These are phyloP conservation scores for Seira ritae DNA, from an alignment of 2,888 invertebrate species.

Conservation along the genomic window DNA sequence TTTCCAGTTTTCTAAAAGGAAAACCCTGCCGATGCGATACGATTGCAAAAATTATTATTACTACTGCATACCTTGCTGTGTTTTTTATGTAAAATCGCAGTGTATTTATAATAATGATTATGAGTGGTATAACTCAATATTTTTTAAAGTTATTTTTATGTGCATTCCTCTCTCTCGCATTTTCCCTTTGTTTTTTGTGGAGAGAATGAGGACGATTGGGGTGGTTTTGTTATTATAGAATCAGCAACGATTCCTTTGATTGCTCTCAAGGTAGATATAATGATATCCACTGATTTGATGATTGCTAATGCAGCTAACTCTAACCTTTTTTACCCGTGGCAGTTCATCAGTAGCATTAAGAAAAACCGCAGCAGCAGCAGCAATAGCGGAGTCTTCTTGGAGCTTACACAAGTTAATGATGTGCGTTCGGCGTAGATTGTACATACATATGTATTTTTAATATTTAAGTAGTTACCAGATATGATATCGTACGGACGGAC, in stretches of 20 bases:
- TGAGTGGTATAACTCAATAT: slow-evolving; percentile 32
- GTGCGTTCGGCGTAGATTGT: background rate
- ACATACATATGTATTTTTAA: slow-evolving; percentile 3
- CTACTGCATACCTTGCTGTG: too few relatives aligned
- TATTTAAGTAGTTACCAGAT: slow-evolving; percentile 1
- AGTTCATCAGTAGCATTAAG: slow-evolving; percentile 51
- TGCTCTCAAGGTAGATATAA: background rate
- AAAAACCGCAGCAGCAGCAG: background rate
- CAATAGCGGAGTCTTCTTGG: too few relatives aligned
- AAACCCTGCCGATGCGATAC: too few relatives aligned
- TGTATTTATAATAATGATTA: background rate
- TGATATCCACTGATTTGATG: slow-evolving; percentile 5
- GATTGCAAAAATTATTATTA: too few relatives aligned
- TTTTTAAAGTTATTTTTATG: slow-evolving; percentile 24
- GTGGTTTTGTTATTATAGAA: slow-evolving; percentile 41
- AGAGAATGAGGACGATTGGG: slow-evolving; percentile 8
- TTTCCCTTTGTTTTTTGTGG: background rate
- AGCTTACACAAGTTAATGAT: background rate
- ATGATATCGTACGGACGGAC: too few relatives aligned
- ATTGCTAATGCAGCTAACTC: slow-evolving; percentile 8
- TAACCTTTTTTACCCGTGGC: slow-evolving; percentile 54
- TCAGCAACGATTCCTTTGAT: background rate
- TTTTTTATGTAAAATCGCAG: background rate
- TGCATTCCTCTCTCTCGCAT: slow-evolving; percentile 14
- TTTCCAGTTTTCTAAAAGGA: background rate